Evolutionary conservation across 2,888 invertebrate species (phyloP), one percentile per base, ranked within the genome.

Genomic region (Pocota personata): DNA sequence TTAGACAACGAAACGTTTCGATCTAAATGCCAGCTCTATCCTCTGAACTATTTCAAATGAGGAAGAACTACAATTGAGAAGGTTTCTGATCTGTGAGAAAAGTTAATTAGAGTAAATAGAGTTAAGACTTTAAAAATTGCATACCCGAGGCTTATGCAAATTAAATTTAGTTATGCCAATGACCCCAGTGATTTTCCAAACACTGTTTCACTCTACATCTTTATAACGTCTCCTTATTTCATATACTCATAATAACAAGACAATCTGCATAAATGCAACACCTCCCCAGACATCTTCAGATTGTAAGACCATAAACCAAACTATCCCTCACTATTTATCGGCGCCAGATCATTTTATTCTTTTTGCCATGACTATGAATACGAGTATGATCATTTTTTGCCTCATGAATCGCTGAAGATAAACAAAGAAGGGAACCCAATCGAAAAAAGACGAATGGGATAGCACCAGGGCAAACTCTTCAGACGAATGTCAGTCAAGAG

Each of bases 401-500:
- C 35, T 55, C 52, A 64, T 16, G 62, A 55, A 10, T 37, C 46
- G n/a, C 46, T n/a, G 19, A 19, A 46, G 21, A 76, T 37, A 76
- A 67, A 67, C 66, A 67, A 66, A 16, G 66, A 27, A 24, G 58
- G 48, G 16, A 7, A 30, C 24, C 40, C 64, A 32, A 64, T 8
- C n/a, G 4, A 30, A 32, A 19, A n/a, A 5, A 30, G 24, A 16
- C 12, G 27, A 64, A 27, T 16, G 35, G 35, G 14, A 52, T 55
- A 32, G 64, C 52, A 52, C 24, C 32, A 48, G 35, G 10, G 67
- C 58, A 50, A 24, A 21, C 50, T 21, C 77, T 55, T 40, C 32
- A 62, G 60, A 78, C 52, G 69, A 60, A 78, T 69, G 69, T 69
- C 77, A 43, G 60, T 78, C 77, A 52, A 71, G 30, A 37, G 67